A percentile compares a stretch with the other conserved stretches of the same genome.
phyloP scores from a whole-genome alignment of 2,888 invertebrate species.

The Mythimna impura region DNA sequence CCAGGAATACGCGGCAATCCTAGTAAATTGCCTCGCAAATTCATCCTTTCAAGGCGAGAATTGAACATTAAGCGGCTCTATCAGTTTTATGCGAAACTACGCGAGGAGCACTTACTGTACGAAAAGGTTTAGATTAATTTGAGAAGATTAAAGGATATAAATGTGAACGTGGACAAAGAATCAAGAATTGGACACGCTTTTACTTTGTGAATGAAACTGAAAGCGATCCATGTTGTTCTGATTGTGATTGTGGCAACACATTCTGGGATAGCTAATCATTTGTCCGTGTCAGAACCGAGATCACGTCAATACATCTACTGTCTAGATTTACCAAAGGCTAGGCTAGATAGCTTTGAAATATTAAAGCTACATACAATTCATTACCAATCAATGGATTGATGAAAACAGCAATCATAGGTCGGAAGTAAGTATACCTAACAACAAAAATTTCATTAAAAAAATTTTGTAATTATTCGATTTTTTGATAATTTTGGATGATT shows the following conservation, averaged over 20 bases:
- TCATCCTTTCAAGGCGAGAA: slow-evolving; percentile 65
- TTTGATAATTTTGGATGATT: too few relatives aligned
- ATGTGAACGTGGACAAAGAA: slow-evolving; percentile 23
- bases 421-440: not conserved
- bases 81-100: slow-evolving; percentile 66
- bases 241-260: not conserved
- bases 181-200: slow-evolving; percentile 22
- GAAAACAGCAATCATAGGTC: not conserved
- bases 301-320: slow-evolving; percentile 4
- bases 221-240: not conserved
- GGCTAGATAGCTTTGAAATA: not conserved
- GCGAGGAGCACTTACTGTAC: slow-evolving; percentile 53
- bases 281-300: slow-evolving; percentile 8
- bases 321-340: not conserved
- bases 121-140: slow-evolving; percentile 48
- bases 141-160: slow-evolving; percentile 38
- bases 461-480: too few relatives aligned
- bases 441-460: too few relatives aligned
- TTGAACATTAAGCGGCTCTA: slow-evolving; percentile 62
- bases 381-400: not conserved
- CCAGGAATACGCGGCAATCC: slow-evolving; percentile 65
- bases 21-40: slow-evolving; percentile 69
- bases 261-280: slow-evolving; percentile 7
- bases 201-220: slow-evolving; percentile 20
- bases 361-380: not conserved